A percentile compares a stretch with the other conserved stretches of the same genome.
Evolutionary conservation across 2,888 invertebrate genomes (phyloP).

Genomic region (Drosophila subsilvestris): DNA sequence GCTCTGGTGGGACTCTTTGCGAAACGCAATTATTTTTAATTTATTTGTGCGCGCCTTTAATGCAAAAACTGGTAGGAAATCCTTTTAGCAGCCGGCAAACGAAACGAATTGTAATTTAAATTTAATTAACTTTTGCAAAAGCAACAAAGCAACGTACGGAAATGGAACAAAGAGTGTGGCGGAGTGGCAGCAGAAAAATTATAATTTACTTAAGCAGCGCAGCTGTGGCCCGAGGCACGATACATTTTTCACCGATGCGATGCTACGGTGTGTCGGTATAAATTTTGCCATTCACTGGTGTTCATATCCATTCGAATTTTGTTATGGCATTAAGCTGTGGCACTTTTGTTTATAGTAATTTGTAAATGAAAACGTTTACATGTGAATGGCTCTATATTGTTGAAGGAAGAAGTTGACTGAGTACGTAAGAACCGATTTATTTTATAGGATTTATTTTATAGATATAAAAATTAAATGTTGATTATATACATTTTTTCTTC

Average conservation of each 20-base stretch:
- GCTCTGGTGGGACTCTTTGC: constrained; percentile 13
- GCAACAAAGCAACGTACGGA: neutral
- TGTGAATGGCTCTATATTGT: no score
- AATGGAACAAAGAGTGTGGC: neutral
- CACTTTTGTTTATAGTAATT: no score
- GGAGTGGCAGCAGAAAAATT: constrained; percentile 10
- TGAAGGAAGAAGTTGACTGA: no score
- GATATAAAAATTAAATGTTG: no score
- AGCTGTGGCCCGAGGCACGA: neutral
- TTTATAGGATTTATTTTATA: no score
- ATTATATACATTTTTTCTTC: no score
- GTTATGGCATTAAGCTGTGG: accelerated
- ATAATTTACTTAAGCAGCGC: constrained; percentile 25
- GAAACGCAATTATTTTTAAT: constrained; percentile 67
- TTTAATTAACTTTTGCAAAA: constrained; percentile 56
- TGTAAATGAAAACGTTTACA: no score
- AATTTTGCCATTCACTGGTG: no score
- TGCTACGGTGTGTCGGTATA: no score
- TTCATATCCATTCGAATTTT: no score
- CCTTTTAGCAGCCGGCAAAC: constrained; percentile 39
- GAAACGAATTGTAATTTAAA: constrained; percentile 65
- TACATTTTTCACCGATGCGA: neutral
- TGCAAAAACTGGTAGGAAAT: constrained; percentile 31
- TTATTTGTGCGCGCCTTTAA: constrained; percentile 50
- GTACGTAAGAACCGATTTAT: no score